Conservation (phyloP, 2,797 vertebrate species). For the Hylomyscus alleni region DNA sequence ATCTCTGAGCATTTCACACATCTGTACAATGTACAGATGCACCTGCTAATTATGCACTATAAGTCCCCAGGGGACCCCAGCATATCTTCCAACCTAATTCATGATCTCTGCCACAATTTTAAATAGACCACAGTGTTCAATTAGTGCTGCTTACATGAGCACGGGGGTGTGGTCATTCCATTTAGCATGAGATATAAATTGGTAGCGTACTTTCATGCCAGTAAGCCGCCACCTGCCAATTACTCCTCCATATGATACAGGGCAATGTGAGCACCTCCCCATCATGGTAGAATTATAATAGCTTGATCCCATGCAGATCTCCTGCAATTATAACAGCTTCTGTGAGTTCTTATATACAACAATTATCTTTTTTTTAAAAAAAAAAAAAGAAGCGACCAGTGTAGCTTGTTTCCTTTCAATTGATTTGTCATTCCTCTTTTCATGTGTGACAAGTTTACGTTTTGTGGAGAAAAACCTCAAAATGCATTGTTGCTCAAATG, state of each 20-base stretch:
- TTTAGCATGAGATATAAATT: accelerated
- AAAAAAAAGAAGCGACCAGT: not conserved
- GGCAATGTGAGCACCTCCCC: not conserved
- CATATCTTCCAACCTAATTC: not conserved
- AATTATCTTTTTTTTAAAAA: too few species aligned
- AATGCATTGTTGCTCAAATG: not conserved
- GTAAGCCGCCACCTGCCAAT: not conserved
- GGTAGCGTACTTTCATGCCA: not conserved
- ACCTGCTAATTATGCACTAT: not conserved
- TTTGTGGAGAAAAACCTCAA: not conserved
- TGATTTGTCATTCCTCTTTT: not conserved
- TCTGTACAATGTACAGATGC: not conserved
- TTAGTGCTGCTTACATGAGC: too few species aligned
- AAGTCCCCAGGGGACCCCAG: not conserved
- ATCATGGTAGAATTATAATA: too few species aligned
- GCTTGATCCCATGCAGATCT: too few species aligned
- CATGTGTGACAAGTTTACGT: not conserved
- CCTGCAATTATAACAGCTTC: not conserved
- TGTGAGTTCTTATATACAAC: not conserved
- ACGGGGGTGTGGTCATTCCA: not conserved
- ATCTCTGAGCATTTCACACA: not conserved
- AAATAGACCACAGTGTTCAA: not conserved
- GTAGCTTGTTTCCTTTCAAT: not conserved
- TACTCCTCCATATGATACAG: too few species aligned
- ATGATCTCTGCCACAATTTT: not conserved